These are phyloP conservation scores for Spongilla lacustris DNA, from an alignment of 37 sponge, comb jelly and placozoan species.

Conservation along the genomic window DNA sequence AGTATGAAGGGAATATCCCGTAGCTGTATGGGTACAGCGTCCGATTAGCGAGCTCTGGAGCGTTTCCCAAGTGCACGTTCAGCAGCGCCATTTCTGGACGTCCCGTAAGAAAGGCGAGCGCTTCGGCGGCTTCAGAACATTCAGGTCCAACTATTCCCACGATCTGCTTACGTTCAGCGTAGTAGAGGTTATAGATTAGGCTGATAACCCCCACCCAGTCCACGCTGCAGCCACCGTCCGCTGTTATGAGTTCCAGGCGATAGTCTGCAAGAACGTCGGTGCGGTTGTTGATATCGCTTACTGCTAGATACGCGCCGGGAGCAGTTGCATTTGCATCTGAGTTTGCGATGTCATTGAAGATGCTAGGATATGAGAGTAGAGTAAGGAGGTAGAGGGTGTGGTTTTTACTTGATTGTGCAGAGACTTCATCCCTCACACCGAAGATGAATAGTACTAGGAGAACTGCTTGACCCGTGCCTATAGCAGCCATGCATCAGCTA, in stretches of 20 bases:
- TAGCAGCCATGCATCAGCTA: too few species aligned
- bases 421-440: too few species aligned
- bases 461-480: too few species aligned
- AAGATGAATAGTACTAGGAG: too few species aligned
- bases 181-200: background rate
- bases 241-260: conserved; percentile 26
- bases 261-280: conserved; percentile 9
- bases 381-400: conserved; percentile 12
- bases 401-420: too few species aligned
- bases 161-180: too few species aligned
- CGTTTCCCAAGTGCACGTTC: conserved; percentile 9
- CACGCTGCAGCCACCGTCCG: conserved; percentile 22
- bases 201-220: background rate
- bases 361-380: conserved; percentile 19
- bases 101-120: background rate
- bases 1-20: conserved; percentile 6
- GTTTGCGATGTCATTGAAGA: too few species aligned
- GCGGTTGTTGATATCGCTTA: conserved; percentile 13
- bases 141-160: conserved; percentile 38
- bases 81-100: conserved; percentile 17
- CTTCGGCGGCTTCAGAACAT: conserved; percentile 21
- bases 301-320: conserved; percentile 5
- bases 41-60: conserved; percentile 12
- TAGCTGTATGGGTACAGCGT: background rate
- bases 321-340: background rate